phyloP scores from a whole-genome alignment of 37 sponge, comb jelly and placozoan species.

The Hexactinellida sp. region DNA sequence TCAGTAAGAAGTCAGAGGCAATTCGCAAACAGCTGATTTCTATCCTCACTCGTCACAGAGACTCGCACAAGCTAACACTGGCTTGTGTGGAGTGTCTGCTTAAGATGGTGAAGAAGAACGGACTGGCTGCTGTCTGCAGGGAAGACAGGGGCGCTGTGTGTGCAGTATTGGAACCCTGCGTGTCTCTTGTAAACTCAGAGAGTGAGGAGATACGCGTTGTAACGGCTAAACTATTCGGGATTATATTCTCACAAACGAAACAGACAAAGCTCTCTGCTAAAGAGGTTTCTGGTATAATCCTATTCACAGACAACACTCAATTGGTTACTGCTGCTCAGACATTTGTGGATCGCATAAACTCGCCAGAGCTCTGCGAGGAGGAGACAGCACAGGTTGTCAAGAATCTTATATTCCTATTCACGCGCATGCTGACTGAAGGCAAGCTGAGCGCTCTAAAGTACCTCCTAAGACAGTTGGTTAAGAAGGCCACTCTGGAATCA shows the following conservation, averaged over 20 bases:
- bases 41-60: background rate
- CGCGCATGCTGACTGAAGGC: background rate
- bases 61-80: background rate
- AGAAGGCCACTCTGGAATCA: background rate
- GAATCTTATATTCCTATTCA: background rate
- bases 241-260: background rate
- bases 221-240: background rate
- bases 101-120: background rate
- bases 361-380: background rate
- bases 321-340: background rate
- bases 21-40: background rate
- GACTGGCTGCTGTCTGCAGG: background rate
- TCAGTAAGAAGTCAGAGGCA: background rate
- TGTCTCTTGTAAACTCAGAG: background rate
- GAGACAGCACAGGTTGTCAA: background rate
- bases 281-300: background rate
- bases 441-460: background rate
- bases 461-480: background rate
- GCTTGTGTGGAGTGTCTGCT: background rate
- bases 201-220: background rate
- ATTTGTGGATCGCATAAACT: background rate
- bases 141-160: background rate
- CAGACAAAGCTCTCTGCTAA: background rate
- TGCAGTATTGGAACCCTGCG: background rate
- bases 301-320: background rate